These are phyloP conservation scores for Megaustenia siamemsis DNA, from an alignment of 2,888 invertebrate genomes.

Conservation along the genomic window DNA sequence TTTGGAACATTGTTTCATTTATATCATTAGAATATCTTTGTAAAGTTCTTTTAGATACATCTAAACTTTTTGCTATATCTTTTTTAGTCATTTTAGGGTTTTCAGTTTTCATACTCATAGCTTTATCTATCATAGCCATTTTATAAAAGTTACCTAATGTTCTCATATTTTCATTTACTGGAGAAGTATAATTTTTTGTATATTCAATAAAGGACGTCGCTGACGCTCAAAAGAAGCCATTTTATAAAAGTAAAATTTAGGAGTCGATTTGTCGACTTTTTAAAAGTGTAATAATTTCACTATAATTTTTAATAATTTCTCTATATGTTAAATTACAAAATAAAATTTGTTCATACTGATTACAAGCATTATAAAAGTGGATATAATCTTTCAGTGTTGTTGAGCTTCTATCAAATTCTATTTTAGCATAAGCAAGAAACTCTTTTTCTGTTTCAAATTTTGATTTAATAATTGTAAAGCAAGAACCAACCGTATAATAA, in stretches of 20 bases:
- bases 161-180: no score
- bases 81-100: no score
- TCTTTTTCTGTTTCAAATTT: constrained; percentile 1
- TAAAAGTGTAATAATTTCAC: background rate
- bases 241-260: background rate
- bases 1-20: no score
- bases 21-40: no score
- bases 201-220: no score
- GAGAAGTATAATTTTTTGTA: constrained; percentile 13
- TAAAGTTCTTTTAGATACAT: no score
- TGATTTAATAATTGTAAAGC: background rate
- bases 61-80: no score
- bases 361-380: background rate
- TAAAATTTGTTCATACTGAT: background rate
- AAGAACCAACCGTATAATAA: background rate
- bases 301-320: background rate
- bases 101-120: no score
- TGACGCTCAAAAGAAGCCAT: background rate
- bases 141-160: no score
- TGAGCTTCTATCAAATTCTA: background rate
- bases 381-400: background rate
- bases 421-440: background rate
- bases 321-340: constrained; percentile 8
- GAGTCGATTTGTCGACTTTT: background rate
- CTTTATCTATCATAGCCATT: no score